Base-by-base conservation (phyloP, 1,140 invertebrate genomes). In the Wasmannia auropunctata region DNA sequence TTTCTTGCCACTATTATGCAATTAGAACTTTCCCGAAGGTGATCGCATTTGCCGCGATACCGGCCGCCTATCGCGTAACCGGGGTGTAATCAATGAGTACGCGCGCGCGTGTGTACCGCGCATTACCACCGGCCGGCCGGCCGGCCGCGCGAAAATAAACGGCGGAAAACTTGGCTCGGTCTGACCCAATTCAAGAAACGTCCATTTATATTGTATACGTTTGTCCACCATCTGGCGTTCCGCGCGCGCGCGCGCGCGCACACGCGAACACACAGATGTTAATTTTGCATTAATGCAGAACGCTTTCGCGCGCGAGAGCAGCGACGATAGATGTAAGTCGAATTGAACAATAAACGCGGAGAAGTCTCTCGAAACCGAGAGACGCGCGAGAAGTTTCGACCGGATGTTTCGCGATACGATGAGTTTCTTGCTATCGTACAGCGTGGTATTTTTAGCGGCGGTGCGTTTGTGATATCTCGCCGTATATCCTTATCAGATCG, bases 71-170 rank as follows among this genome's bases (percentile, higher is more conserved):
- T 83, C 79, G 51, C 79, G 22, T 58, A 72, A 83, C 37, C 37
- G 37, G 31, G 43, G 69, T n/a, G n/a, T 43, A 72, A 83, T 83
- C 79, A 83, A 81, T 81, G 63, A 34, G 25, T 14, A 34, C 37
- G 25, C 75, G 51, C 31, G 25, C 37, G 25, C 75, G 51, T 28
- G 25, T 49, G 40, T 28, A n/a, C n/a, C n/a, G n/a, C n/a, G n/a
- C n/a, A 7, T 77, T 31, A n/a, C 60, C 7, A 22, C 19, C 65
- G 54, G 54, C 19, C 51, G 58, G 6, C n/a, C n/a, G n/a, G n/a
- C n/a, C n/a, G n/a, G n/a, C n/a, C n/a, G n/a, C 34, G 28, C n/a
- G 67, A 83, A 83, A 83, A 74, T 83, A 83, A 83, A 60, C 79
- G 79, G 37, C 25, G 79, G 67, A 72, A 83, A 83, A 83, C 79